Evolutionary conservation across 2,113 vertebrate species (phyloP).

Genomic region (Datnioides undecimradiatus): DNA sequence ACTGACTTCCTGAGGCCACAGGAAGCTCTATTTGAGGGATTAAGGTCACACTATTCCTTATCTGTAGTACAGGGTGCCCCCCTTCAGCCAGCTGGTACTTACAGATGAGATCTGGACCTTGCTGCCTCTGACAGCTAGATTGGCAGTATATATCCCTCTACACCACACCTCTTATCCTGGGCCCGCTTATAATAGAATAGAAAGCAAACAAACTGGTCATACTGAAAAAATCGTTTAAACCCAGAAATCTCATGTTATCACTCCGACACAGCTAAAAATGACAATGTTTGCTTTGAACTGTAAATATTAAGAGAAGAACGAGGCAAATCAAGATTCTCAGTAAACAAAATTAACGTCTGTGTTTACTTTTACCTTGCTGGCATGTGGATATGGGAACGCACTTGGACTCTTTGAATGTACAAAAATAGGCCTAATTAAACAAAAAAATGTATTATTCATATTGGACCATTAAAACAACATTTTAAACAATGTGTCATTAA

Average conservation of each 20-base stretch:
- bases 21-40: slow-evolving; percentile 70
- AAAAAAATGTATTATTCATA: slow-evolving; percentile 44
- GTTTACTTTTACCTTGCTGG: slow-evolving; percentile 8
- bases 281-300: not conserved
- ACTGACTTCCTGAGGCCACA: slow-evolving; percentile 53
- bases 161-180: slow-evolving; percentile 45
- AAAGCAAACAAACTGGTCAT: slow-evolving; percentile 36
- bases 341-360: not conserved
- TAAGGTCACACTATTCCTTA: slow-evolving; percentile 63
- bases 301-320: not conserved
- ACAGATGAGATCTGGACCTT: slow-evolving; percentile 69
- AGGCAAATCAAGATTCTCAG: slow-evolving; percentile 11
- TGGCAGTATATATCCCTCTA: slow-evolving; percentile 48
- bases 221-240: slow-evolving; percentile 8
- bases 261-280: slow-evolving; percentile 5
- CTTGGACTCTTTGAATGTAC: slow-evolving; percentile 17
- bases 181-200: slow-evolving; percentile 49
- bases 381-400: not conserved
- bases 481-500: slow-evolving; percentile 53
- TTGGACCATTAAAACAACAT: slow-evolving; percentile 54
- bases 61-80: slow-evolving; percentile 60
- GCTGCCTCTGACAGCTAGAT: slow-evolving; percentile 45
- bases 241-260: slow-evolving; percentile 3
- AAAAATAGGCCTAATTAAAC: slow-evolving; percentile 58
- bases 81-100: slow-evolving; percentile 61